A percentile compares a stretch with the other conserved stretches of the same genome.
These are phyloP conservation scores for Macaca nemestrina DNA, from an alignment of 2,113 vertebrate species.

Conservation along the genomic window DNA sequence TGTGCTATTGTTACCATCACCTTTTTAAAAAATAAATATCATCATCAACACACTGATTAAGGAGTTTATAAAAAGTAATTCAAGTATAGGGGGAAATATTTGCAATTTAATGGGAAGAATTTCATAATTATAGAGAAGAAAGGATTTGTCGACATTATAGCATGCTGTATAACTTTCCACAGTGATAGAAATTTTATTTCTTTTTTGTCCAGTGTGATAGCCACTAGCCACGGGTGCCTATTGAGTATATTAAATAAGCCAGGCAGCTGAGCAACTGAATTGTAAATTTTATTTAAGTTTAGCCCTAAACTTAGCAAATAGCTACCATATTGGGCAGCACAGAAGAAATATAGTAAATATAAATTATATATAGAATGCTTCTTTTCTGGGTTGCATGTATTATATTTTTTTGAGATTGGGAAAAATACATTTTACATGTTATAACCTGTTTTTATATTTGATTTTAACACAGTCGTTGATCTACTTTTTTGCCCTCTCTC, in stretches of 20 bases:
- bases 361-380: not conserved
- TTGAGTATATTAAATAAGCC: not conserved
- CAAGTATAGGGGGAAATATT: not conserved
- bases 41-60: not conserved
- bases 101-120: slow-evolving; percentile 9
- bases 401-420: slow-evolving; percentile 24
- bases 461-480: not conserved
- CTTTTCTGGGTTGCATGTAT: not conserved
- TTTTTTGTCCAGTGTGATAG: not conserved
- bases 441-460: not conserved
- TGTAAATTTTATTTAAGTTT: slow-evolving; percentile 32
- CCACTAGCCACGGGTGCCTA: not conserved
- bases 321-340: not conserved
- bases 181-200: not conserved
- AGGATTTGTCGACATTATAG: not conserved
- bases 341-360: slow-evolving; percentile 21
- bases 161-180: not conserved
- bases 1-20: not conserved
- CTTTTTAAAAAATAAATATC: not conserved
- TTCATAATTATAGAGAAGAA: slow-evolving; percentile 6
- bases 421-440: not conserved
- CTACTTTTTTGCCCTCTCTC: not conserved
- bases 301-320: not conserved
- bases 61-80: not conserved
- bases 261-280: not conserved